A percentile compares a stretch with the other conserved stretches of the same genome.
Conservation (phyloP, 2,797 vertebrate genomes). For the Acrossocheilus wenchowensis region DNA sequence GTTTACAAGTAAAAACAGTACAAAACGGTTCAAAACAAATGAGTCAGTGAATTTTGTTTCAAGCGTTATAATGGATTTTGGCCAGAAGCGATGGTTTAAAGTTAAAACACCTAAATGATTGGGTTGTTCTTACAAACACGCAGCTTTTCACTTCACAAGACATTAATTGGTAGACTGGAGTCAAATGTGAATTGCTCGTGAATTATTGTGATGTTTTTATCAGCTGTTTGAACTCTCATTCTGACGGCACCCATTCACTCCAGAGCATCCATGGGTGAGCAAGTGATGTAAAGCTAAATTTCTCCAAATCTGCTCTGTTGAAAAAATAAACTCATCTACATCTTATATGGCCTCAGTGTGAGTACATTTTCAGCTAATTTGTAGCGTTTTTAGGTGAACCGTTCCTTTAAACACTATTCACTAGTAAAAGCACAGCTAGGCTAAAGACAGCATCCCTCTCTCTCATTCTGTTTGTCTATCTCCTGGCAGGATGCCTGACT, state of each 20-base stretch:
- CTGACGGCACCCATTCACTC: not conserved
- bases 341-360: not conserved
- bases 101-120: not conserved
- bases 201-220: not conserved
- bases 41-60: too few relatives aligned
- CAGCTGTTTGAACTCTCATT: not conserved
- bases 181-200: not conserved
- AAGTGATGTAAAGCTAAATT: not conserved
- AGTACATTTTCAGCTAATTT: not conserved
- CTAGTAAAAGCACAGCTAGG: slow-evolving; percentile 5
- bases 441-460: not conserved
- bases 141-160: not conserved
- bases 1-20: not conserved
- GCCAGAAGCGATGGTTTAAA: not conserved
- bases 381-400: not conserved
- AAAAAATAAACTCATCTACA: not conserved
- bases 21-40: not conserved
- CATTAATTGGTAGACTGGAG: not conserved
- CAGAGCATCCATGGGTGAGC: not conserved
- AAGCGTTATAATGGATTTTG: not conserved
- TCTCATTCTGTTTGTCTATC: slow-evolving; percentile 18
- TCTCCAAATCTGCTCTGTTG: not conserved
- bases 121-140: not conserved
- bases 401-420: not conserved
- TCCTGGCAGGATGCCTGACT: slow-evolving; percentile 30